Evolutionary conservation across 1,140 invertebrate genomes (phyloP).

Genomic region (Ostrea denselamellosa): DNA sequence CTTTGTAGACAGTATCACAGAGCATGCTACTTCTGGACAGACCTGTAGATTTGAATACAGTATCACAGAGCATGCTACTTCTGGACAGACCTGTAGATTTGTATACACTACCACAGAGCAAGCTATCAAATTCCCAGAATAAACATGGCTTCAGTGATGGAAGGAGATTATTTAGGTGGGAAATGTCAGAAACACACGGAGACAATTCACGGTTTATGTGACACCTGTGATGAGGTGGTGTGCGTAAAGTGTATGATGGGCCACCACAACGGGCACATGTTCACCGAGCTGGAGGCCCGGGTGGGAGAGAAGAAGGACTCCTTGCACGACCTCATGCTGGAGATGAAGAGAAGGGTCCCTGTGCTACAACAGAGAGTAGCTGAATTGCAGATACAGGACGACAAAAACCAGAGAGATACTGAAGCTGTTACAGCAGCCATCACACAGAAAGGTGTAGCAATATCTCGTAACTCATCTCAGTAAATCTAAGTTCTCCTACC

Average conservation of each 20-base stretch:
- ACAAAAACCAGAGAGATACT: constrained; percentile 10
- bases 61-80: background rate
- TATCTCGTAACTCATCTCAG: background rate
- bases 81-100: constrained; percentile 34
- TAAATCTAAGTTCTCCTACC: too few species aligned
- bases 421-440: constrained; percentile 8
- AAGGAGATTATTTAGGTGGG: background rate
- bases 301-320: background rate
- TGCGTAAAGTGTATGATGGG: constrained; percentile 40
- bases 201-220: constrained; percentile 26
- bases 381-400: constrained; percentile 1
- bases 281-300: background rate
- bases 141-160: constrained; percentile 27
- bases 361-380: constrained; percentile 29
- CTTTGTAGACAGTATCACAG: background rate
- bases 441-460: background rate
- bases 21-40: constrained; percentile 25
- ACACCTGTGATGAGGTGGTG: constrained; percentile 25
- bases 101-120: background rate
- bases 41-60: constrained; percentile 9
- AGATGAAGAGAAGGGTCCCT: constrained; percentile 4
- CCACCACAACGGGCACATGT: constrained; percentile 30
- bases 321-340: background rate
- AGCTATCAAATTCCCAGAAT: constrained; percentile 11
- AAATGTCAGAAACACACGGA: constrained; percentile 13